Evolutionary conservation across 1,140 invertebrate genomes (phyloP).

Genomic region (Papilio polyxenes): DNA sequence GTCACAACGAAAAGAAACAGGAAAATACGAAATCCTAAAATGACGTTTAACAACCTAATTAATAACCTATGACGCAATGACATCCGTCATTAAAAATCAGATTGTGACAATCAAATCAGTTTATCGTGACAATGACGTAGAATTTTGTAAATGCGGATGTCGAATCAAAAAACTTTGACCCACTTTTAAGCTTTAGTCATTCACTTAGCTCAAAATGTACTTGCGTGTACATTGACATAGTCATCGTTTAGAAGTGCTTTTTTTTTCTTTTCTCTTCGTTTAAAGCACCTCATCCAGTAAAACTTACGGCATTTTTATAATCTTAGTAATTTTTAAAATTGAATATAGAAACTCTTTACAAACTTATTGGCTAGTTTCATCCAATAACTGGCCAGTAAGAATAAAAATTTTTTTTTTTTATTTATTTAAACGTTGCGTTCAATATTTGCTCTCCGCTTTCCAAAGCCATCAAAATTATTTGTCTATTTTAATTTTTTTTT

Average conservation of each 20-base stretch:
- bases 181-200: neutral
- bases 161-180: neutral
- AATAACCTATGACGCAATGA: neutral
- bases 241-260: neutral
- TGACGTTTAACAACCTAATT: neutral
- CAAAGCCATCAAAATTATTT: no score
- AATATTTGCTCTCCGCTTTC: neutral
- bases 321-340: neutral
- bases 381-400: neutral
- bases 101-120: neutral
- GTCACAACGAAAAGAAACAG: neutral
- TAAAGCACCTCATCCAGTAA: neutral
- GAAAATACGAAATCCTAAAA: neutral
- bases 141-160: conserved; percentile 12
- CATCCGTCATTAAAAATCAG: neutral
- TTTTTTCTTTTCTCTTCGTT: neutral
- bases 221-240: neutral
- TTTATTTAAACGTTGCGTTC: neutral
- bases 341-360: neutral
- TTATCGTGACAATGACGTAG: neutral
- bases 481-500: no score
- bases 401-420: neutral
- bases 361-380: neutral
- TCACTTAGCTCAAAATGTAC: neutral
- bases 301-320: no score